phyloP scores from a whole-genome alignment of 2,797 vertebrate genomes.

The Notolepis coatsorum region DNA sequence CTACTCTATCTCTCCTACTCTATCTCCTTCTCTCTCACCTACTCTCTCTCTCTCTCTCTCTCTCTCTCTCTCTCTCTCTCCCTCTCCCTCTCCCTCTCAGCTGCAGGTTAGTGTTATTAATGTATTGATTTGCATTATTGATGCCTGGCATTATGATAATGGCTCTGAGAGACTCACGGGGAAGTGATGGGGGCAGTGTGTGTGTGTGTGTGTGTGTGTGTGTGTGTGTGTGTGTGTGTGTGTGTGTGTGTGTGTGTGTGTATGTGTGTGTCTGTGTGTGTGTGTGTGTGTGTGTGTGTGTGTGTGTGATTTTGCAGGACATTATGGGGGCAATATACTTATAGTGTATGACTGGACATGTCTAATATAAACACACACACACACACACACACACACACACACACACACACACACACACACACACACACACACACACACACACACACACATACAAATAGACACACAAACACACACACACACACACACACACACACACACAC shows the following conservation, averaged over 20 bases:
- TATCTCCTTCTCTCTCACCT: neutral
- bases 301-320: conserved; percentile 25
- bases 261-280: neutral
- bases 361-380: neutral
- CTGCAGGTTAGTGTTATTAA: conserved; percentile 76
- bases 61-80: neutral
- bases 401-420: neutral
- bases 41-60: neutral
- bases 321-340: conserved; percentile 47
- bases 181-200: conserved; percentile 21
- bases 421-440: no score
- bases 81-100: conserved; percentile 4
- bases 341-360: neutral
- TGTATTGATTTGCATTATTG: conserved; percentile 87
- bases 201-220: conserved; percentile 24
- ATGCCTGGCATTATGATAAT: conserved; percentile 86
- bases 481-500: no score
- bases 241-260: no score
- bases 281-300: conserved; percentile 37
- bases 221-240: conserved; percentile 9
- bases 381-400: neutral
- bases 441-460: no score
- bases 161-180: conserved; percentile 73
- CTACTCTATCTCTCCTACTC: neutral
- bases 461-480: no score